Conservation (phyloP, 2,113 vertebrate genomes). For the Xenopus borealis region DNA sequence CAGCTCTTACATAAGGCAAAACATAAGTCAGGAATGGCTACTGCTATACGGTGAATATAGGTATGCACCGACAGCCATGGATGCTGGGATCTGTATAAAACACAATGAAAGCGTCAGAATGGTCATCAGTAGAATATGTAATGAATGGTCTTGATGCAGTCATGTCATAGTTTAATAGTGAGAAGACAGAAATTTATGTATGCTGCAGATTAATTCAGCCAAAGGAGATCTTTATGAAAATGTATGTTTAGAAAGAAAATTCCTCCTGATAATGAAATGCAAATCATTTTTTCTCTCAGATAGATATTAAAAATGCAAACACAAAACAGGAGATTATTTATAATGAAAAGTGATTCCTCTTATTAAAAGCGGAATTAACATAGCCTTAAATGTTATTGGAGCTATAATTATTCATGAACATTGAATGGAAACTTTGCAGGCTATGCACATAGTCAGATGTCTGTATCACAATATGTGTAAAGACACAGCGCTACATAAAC, state of each 20-base stretch:
- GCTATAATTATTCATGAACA: slow-evolving; percentile 36
- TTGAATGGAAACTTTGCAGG: neutral
- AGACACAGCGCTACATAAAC: no score
- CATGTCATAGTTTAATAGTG: no score
- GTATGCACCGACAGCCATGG: no score
- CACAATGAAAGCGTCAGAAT: no score
- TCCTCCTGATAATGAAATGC: slow-evolving; percentile 15
- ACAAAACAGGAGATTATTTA: slow-evolving; percentile 28
- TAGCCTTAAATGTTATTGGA: slow-evolving; percentile 27
- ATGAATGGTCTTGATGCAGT: no score
- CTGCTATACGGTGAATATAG: no score
- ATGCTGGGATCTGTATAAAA: no score
- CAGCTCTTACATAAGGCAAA: no score
- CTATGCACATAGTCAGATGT: no score
- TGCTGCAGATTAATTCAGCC: slow-evolving; percentile 14
- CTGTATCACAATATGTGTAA: no score
- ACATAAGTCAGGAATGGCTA: no score
- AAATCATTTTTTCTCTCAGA: slow-evolving; percentile 27
- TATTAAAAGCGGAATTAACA: slow-evolving; percentile 37
- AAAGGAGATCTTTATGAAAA: slow-evolving; percentile 25
- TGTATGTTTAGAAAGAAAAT: slow-evolving; percentile 27
- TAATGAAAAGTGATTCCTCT: slow-evolving; percentile 42
- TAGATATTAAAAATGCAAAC: slow-evolving; percentile 20
- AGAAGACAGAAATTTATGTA: neutral
- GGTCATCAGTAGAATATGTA: no score